Conservation (phyloP, 2,797 vertebrate genomes). For the Natrix natrix region DNA sequence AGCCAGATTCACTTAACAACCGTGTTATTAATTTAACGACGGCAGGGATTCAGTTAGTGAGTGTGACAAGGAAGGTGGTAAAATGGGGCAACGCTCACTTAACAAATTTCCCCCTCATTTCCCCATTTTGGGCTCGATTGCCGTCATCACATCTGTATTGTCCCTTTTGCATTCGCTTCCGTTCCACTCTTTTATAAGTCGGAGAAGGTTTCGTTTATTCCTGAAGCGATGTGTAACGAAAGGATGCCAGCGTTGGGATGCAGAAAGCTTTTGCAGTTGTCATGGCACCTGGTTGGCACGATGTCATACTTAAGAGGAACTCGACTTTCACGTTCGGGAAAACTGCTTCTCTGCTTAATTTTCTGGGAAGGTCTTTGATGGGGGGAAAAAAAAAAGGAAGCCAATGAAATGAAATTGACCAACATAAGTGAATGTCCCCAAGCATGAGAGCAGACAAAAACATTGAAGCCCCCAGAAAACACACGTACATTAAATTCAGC, state of each 20-base stretch:
- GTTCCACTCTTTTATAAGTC: not conserved
- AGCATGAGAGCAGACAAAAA: not conserved
- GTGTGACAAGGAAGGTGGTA: too few relatives aligned
- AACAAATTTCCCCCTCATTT: too few relatives aligned
- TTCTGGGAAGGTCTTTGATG: not conserved
- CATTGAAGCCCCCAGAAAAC: too few relatives aligned
- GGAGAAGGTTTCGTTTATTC: not conserved
- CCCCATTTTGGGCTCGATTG: too few relatives aligned
- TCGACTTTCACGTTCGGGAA: not conserved
- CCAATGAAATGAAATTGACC: not conserved
- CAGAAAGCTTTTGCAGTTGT: not conserved
- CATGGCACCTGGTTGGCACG: not conserved
- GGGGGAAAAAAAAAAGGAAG: not conserved
- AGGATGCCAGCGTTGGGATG: not conserved
- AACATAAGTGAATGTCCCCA: not conserved
- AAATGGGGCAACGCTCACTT: too few relatives aligned
- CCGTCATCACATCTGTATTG: not conserved
- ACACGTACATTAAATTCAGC: not conserved
- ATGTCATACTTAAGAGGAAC: not conserved
- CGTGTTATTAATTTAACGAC: too few relatives aligned
- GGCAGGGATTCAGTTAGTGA: too few relatives aligned
- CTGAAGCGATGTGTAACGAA: not conserved
- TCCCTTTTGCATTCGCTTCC: too few relatives aligned
- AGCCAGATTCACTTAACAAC: too few relatives aligned
- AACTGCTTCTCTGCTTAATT: not conserved